Percentiles rank a stretch among this genome's conserved stretches.
Conservation (phyloP, 2,113 vertebrate genomes). For the Menura novaehollandiae region DNA sequence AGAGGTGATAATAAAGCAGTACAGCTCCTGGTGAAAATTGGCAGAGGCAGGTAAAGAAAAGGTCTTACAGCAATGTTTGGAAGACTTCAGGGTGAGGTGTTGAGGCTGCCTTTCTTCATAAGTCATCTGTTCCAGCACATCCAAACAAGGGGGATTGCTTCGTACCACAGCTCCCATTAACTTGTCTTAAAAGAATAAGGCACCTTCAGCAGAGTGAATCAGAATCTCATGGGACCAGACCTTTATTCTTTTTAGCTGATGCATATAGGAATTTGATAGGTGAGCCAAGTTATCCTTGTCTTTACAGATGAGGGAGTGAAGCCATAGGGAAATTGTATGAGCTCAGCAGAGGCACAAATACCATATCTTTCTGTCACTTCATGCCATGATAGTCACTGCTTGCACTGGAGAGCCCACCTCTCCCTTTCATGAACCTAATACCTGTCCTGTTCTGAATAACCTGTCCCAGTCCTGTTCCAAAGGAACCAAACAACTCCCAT, state of each 20-base stretch:
- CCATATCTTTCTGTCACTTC: neutral
- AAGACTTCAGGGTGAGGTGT: neutral
- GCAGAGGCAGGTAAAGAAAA: neutral
- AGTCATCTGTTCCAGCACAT: neutral
- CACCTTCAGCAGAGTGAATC: constrained; percentile 2
- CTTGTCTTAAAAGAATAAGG: neutral
- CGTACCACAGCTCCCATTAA: neutral
- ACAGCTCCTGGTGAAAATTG: neutral
- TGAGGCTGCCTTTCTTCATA: neutral
- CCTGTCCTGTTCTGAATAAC: neutral
- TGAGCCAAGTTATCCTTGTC: neutral
- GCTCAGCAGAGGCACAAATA: neutral
- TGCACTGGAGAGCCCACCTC: neutral
- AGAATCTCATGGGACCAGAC: neutral
- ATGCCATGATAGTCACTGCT: neutral
- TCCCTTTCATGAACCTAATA: neutral
- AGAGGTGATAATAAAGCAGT: neutral
- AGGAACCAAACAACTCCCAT: neutral
- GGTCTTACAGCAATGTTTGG: neutral
- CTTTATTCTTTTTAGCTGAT: neutral
- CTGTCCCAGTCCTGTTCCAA: neutral
- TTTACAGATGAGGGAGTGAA: neutral
- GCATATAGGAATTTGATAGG: neutral
- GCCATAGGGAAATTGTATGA: neutral
- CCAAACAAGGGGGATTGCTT: neutral